Evolutionary conservation across 2,113 vertebrate genomes (phyloP).

Genomic region (Epinephelus moara): DNA sequence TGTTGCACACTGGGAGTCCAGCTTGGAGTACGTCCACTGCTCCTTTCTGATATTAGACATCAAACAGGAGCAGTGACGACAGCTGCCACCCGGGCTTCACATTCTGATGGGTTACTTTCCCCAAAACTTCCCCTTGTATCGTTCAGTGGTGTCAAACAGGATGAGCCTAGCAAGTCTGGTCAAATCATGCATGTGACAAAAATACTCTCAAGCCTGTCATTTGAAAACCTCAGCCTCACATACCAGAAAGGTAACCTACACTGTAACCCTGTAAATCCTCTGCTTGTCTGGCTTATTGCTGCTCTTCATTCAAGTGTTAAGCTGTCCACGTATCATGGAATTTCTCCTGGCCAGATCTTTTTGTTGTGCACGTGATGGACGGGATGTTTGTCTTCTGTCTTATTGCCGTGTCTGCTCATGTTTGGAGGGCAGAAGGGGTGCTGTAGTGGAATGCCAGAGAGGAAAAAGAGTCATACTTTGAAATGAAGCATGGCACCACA

Average conservation of each 20-base stretch:
- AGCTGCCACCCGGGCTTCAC: background rate
- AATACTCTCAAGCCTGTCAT: slow-evolving; percentile 48
- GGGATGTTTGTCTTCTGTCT: slow-evolving; percentile 28
- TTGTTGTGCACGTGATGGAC: slow-evolving; percentile 23
- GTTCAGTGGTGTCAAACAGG: slow-evolving; percentile 9
- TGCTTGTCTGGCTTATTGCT: background rate
- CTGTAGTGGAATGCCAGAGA: slow-evolving; percentile 27
- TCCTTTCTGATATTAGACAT: background rate
- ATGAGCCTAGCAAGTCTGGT: slow-evolving; percentile 39
- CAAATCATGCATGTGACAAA: slow-evolving; percentile 47
- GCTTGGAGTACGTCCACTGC: background rate
- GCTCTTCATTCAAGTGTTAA: background rate
- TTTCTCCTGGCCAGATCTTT: background rate
- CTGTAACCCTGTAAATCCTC: slow-evolving; percentile 5
- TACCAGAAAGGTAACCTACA: slow-evolving; percentile 45
- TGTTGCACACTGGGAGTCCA: background rate
- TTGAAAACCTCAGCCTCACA: slow-evolving; percentile 51
- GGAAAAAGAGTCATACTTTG: background rate
- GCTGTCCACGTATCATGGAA: too few relatives aligned
- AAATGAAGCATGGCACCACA: slow-evolving; percentile 13
- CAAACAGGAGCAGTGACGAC: background rate
- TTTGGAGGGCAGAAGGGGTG: slow-evolving; percentile 23
- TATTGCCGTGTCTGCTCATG: slow-evolving; percentile 36
- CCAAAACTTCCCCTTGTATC: background rate
- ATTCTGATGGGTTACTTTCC: slow-evolving; percentile 6